These are phyloP conservation scores for Peromyscus maniculatus DNA, from an alignment of 2,113 vertebrate species.

Conservation along the genomic window DNA sequence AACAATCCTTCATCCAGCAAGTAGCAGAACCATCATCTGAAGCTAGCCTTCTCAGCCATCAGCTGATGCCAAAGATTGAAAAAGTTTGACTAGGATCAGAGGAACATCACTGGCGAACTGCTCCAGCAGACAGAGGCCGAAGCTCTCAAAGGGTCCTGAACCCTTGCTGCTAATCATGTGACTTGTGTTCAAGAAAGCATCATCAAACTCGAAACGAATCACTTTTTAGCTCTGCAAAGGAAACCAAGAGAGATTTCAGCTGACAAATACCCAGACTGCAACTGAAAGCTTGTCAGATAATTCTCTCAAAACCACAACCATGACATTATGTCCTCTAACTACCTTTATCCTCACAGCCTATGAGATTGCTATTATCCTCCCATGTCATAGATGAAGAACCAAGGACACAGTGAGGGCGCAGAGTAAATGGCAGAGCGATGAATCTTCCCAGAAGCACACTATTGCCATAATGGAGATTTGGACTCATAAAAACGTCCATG, in stretches of 20 bases:
- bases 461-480: background rate
- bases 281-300: background rate
- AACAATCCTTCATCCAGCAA: slow-evolving; percentile 50
- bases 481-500: background rate
- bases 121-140: background rate
- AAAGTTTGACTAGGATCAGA: background rate
- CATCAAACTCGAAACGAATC: background rate
- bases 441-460: background rate
- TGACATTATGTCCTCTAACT: background rate
- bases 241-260: background rate
- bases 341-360: background rate
- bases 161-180: no score
- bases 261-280: background rate
- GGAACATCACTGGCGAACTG: background rate
- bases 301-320: background rate
- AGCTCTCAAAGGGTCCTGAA: background rate
- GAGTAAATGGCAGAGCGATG: background rate
- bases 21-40: slow-evolving; percentile 48
- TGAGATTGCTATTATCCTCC: background rate
- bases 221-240: background rate
- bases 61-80: background rate
- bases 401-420: background rate
- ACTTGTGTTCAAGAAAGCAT: background rate
- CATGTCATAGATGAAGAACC: background rate
- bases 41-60: background rate